A percentile compares a stretch with the other conserved stretches of the same genome.
Evolutionary conservation across 2,888 invertebrate genomes (phyloP).

Genomic region (Phyllotreta striolata): DNA sequence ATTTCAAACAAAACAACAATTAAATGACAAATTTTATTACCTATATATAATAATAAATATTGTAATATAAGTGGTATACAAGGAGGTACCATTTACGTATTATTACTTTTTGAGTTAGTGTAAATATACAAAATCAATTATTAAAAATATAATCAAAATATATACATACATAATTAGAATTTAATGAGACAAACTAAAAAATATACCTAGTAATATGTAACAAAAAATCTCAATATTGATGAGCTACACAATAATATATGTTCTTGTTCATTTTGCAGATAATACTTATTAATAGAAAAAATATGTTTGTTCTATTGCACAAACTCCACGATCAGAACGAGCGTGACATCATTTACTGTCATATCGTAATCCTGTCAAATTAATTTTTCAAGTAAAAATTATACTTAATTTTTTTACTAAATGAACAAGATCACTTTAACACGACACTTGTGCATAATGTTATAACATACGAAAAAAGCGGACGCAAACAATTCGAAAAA

Average conservation of each 20-base stretch:
- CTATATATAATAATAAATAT: not conserved
- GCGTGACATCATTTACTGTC: not conserved
- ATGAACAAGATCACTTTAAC: conserved; percentile 19
- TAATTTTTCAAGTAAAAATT: conserved; percentile 32
- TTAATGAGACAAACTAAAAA: conserved; percentile 27
- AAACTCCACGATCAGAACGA: not conserved
- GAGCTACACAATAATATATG: conserved; percentile 17
- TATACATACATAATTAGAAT: conserved; percentile 28
- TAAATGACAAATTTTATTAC: conserved; percentile 22
- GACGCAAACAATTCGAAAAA: conserved; percentile 39
- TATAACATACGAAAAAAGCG: conserved; percentile 38
- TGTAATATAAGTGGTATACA: conserved; percentile 34
- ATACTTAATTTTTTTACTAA: conserved; percentile 3
- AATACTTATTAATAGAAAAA: not conserved
- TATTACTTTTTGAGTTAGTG: conserved; percentile 35
- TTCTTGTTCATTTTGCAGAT: too few species aligned
- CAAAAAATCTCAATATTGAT: conserved; percentile 25
- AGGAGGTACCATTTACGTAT: conserved; percentile 34
- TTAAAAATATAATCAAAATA: conserved; percentile 27
- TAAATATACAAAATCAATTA: conserved; percentile 31
- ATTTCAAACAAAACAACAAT: conserved; percentile 14
- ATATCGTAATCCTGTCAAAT: not conserved
- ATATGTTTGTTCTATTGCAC: conserved; percentile 5
- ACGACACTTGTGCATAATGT: conserved; percentile 41
- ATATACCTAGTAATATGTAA: conserved; percentile 28